A percentile compares a stretch with the other conserved stretches of the same genome.
These are phyloP conservation scores for Danio albolineatus DNA, from an alignment of 2,797 vertebrate species.

Conservation along the genomic window DNA sequence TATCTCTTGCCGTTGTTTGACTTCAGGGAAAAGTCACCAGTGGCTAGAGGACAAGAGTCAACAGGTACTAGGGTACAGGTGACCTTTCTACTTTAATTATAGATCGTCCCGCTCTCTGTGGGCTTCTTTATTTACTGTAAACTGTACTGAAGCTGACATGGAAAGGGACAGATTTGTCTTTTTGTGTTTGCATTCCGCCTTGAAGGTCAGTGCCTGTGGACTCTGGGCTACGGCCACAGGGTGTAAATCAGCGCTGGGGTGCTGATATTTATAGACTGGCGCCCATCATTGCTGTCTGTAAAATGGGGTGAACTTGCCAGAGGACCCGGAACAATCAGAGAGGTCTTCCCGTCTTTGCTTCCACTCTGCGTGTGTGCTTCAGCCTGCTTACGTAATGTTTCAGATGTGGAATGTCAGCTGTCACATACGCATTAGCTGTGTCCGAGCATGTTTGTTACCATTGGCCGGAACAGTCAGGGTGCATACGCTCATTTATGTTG, in stretches of 20 bases:
- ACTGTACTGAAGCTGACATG: constrained; percentile 57
- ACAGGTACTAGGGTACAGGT: constrained; percentile 56
- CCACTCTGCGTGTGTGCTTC: background rate
- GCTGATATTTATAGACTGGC: constrained; percentile 69
- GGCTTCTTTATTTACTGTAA: constrained; percentile 57
- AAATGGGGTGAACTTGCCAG: constrained; percentile 61
- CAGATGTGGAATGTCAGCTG: constrained; percentile 43
- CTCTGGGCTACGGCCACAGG: constrained; percentile 60
- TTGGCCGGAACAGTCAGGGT: constrained; percentile 28
- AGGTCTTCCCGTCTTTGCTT: constrained; percentile 29
- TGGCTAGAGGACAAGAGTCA: constrained; percentile 41
- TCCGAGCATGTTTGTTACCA: constrained; percentile 37
- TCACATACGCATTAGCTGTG: constrained; percentile 40
- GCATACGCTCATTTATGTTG: constrained; percentile 22
- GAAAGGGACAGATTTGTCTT: constrained; percentile 62
- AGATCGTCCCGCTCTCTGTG: constrained; percentile 47
- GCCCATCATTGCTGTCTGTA: constrained; percentile 68
- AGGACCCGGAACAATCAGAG: constrained; percentile 49
- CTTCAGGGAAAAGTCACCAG: constrained; percentile 51
- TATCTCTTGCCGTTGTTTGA: constrained; percentile 46
- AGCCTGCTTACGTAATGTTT: constrained; percentile 19
- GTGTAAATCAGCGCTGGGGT: constrained; percentile 62
- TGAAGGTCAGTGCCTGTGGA: constrained; percentile 64
- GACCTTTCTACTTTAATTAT: constrained; percentile 61
- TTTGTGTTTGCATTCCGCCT: constrained; percentile 57